Evolutionary conservation across 2,797 vertebrate species (phyloP), one percentile per base, ranked within the genome.

Genomic region (Onychomys torridus): DNA sequence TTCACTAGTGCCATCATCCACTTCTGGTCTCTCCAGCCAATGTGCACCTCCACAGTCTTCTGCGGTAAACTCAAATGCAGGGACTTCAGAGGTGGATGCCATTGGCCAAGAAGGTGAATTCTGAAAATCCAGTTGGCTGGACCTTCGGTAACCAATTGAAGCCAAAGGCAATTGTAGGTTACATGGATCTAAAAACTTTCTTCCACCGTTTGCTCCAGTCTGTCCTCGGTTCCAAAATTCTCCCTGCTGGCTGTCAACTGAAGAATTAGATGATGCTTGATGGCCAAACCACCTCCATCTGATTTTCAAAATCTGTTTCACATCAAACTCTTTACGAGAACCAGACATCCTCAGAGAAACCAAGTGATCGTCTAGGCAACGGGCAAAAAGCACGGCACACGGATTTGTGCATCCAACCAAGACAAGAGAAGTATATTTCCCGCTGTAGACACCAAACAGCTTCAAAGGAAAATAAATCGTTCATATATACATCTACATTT

Each of bases 221-320:
- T 98, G 98, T 96, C 97, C 98, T 98, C 98, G 98, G 75, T 98
- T 98, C 98, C 99, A 99, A 97, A 99, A 99, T 97, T 99, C 99
- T 98, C 98, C 99, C 73, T 99, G 99, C 97, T 99, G 99, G 96
- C 98, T 99, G 97, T 98, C 99, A 97, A 73, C 81, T 55, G 98
- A 79, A 23, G 98, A 98, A 91, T 97, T 98, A 97, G 99, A 98
- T 90, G 99, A 99, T 3, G 98, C 97, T 98, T 99, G 99, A 99
- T 99, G 99, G 98, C 99, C 99, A 98, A 99, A 99, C 99, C 99
- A 99, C 98, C 99, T 99, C 99, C 99, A 99, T 99, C 99, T 99
- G 98, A 99, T 99, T 99, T 99, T 99, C 98, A 99, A 99, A 98
- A 99, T 99, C 99, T 99, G 99, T 98, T 99, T 99, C 98, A 99